Conservation (phyloP, 2,888 invertebrate genomes). For the Tipula unca region DNA sequence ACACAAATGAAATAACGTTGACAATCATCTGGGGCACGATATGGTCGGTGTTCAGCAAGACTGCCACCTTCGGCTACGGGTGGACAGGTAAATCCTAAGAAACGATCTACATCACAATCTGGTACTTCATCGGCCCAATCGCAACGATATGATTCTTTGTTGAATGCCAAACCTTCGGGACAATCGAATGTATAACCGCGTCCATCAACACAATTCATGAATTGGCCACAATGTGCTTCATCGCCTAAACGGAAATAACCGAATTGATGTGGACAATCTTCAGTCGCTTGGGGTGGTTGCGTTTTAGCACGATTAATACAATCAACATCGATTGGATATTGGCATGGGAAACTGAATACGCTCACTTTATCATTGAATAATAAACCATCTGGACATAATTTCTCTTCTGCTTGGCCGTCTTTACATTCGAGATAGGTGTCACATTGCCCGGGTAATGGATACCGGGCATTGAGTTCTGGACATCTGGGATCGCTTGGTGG, state of each 20-base stretch:
- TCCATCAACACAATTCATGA: slow-evolving; percentile 76
- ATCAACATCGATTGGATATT: slow-evolving; percentile 74
- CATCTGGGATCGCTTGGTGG: slow-evolving; percentile 38
- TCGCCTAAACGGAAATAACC: slow-evolving; percentile 70
- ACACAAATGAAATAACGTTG: slow-evolving; percentile 74
- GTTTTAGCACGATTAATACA: slow-evolving; percentile 60
- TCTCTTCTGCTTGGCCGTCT: slow-evolving; percentile 66
- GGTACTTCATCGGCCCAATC: slow-evolving; percentile 82
- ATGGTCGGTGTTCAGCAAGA: slow-evolving; percentile 43
- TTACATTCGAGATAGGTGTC: slow-evolving; percentile 64
- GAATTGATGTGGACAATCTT: slow-evolving; percentile 74
- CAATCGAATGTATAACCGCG: slow-evolving; percentile 63
- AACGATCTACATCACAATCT: slow-evolving; percentile 71
- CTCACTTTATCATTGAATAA: slow-evolving; percentile 64
- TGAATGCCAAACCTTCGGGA: slow-evolving; percentile 76
- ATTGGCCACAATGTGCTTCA: slow-evolving; percentile 60
- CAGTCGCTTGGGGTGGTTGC: slow-evolving; percentile 52
- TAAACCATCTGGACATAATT: slow-evolving; percentile 73
- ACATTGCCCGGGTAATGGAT: slow-evolving; percentile 58
- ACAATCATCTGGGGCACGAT: slow-evolving; percentile 54
- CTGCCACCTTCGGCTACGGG: slow-evolving; percentile 40
- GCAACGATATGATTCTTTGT: slow-evolving; percentile 62
- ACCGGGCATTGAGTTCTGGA: slow-evolving; percentile 60
- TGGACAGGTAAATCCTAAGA: slow-evolving; percentile 71
- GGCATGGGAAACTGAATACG: slow-evolving; percentile 64